phyloP scores from a whole-genome alignment of 2,888 invertebrate genomes.

The Nomada flava region DNA sequence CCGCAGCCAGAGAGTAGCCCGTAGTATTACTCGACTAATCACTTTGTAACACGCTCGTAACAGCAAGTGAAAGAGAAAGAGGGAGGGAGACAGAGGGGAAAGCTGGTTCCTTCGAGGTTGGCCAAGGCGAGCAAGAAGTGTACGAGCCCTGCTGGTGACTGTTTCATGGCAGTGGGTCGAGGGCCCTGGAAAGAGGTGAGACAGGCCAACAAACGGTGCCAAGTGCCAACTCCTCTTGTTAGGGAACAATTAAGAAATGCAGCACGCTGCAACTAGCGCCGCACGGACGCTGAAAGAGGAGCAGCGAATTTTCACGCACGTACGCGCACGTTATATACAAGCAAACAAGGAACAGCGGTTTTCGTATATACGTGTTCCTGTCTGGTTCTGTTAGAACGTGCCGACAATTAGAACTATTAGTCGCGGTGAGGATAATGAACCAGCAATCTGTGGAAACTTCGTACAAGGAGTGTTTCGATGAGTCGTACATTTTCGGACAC shows the following conservation, averaged over 20 bases:
- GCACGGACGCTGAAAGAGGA: slow-evolving; percentile 49
- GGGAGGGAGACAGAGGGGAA: not conserved
- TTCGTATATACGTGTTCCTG: not conserved
- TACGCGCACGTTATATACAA: slow-evolving; percentile 34
- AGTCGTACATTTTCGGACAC: too few species aligned
- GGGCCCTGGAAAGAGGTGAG: slow-evolving; percentile 67
- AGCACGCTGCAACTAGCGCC: slow-evolving; percentile 72
- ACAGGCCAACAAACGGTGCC: slow-evolving; percentile 76
- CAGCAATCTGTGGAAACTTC: too few species aligned
- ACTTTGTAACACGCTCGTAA: slow-evolving; percentile 75
- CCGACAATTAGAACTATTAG: slow-evolving; percentile 57
- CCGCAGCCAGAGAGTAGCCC: slow-evolving; percentile 58
- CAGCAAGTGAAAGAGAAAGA: slow-evolving; percentile 53
- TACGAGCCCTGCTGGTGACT: slow-evolving; percentile 37
- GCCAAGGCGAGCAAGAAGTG: slow-evolving; percentile 54
- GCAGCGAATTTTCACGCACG: slow-evolving; percentile 62
- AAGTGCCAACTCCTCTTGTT: slow-evolving; percentile 81
- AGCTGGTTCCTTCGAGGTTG: slow-evolving; percentile 62
- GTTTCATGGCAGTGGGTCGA: slow-evolving; percentile 70
- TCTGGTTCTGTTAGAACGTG: slow-evolving; percentile 39
- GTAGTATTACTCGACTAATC: slow-evolving; percentile 80
- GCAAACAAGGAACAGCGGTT: not conserved
- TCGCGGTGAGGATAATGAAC: slow-evolving; percentile 26
- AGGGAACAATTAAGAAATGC: slow-evolving; percentile 82
- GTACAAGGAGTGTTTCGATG: too few species aligned